Evolutionary conservation across 2,888 invertebrate genomes (phyloP).

Genomic region (Callosobruchus maculatus): DNA sequence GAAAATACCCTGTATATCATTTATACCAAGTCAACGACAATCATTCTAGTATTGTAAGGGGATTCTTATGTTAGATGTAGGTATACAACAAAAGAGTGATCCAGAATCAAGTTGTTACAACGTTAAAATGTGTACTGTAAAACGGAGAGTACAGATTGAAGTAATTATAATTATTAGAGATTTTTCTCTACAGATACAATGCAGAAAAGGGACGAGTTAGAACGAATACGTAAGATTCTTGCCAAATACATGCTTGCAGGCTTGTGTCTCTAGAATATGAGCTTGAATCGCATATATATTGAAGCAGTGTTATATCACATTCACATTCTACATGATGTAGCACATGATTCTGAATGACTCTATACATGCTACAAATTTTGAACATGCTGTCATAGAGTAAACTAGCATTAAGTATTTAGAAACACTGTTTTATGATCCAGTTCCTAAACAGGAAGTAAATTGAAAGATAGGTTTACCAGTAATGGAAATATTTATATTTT

Average conservation of each 20-base stretch:
- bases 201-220: no score
- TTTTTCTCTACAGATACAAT: no score
- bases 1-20: constrained; percentile 13
- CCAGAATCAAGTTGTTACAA: not conserved
- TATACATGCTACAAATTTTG: not conserved
- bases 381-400: not conserved
- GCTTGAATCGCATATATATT: not conserved
- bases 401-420: not conserved
- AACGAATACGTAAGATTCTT: no score
- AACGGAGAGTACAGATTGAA: no score
- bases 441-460: not conserved
- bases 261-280: no score
- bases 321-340: not conserved
- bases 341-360: not conserved
- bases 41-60: constrained; percentile 35
- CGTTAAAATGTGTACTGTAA: not conserved
- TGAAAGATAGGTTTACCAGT: not conserved
- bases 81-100: constrained; percentile 18
- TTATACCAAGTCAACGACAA: constrained; percentile 48
- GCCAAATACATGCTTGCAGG: no score
- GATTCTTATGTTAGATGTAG: constrained; percentile 47
- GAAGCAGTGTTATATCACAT: not conserved
- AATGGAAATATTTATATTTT: not conserved
- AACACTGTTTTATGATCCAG: not conserved
- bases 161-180: no score